Evolutionary conservation across 2,888 invertebrate species (phyloP).

Genomic region (Eremobia ochroleuca): DNA sequence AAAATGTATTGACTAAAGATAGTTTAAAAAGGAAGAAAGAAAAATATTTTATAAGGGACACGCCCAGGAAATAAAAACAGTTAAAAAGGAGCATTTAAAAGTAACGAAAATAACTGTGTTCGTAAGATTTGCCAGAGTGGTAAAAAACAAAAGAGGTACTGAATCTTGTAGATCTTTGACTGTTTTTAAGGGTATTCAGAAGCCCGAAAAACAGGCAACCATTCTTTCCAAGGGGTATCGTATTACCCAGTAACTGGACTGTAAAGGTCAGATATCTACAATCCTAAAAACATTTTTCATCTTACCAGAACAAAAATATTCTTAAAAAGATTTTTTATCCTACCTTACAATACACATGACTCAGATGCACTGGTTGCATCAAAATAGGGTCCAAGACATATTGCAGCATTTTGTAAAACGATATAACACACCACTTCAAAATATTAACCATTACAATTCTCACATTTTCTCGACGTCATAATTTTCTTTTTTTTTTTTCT

Average conservation of each 20-base stretch:
- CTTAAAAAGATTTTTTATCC: not conserved
- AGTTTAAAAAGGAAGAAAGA: not conserved
- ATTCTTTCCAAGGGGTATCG: not conserved
- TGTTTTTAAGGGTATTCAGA: not conserved
- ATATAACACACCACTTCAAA: conserved; percentile 34
- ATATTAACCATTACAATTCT: conserved; percentile 43
- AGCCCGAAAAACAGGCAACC: not conserved
- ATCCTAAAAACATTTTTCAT: too few relatives aligned
- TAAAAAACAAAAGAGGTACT: not conserved
- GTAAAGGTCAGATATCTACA: not conserved
- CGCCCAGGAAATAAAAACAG: too few relatives aligned
- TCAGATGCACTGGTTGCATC: conserved; percentile 63
- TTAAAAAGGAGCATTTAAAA: too few relatives aligned
- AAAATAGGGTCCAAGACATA: conserved; percentile 65
- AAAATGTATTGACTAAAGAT: too few relatives aligned
- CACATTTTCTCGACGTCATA: conserved; percentile 28
- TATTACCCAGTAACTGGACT: not conserved
- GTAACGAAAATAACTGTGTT: too few relatives aligned
- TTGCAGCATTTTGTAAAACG: conserved; percentile 58
- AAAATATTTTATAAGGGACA: too few relatives aligned
- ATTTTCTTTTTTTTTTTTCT: conserved; percentile 14
- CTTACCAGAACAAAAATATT: not conserved
- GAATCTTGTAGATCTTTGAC: not conserved
- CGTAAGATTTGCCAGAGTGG: not conserved
- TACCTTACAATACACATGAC: conserved; percentile 65